Percentiles rank a stretch among this genome's conserved stretches.
phyloP scores from a whole-genome alignment of 1,140 invertebrate genomes.

The Philaenus spumarius region DNA sequence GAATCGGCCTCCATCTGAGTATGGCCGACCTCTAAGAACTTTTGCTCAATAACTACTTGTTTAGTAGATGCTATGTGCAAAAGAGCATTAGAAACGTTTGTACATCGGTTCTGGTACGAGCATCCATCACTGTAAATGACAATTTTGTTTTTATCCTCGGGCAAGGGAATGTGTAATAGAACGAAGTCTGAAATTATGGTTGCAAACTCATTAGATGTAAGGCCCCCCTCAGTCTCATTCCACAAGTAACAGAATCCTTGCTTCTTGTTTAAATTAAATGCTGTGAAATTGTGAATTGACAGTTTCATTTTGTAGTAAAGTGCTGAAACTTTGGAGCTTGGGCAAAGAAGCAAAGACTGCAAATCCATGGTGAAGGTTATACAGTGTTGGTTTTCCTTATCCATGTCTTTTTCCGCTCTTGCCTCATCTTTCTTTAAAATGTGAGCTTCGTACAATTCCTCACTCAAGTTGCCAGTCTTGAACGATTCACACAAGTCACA shows the following conservation, averaged over 20 bases:
- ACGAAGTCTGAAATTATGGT: conserved; percentile 4
- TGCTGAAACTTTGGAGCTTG: conserved; percentile 5
- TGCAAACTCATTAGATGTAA: conserved; percentile 25
- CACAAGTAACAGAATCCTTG: conserved; percentile 28
- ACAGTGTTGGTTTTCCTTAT: conserved; percentile 20
- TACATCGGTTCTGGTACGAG: conserved; percentile 35
- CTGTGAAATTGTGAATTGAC: conserved; percentile 12
- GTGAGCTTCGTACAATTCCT: conserved; percentile 32
- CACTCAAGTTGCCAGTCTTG: conserved; percentile 33
- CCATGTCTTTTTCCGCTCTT: conserved; percentile 27
- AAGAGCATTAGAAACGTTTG: conserved; percentile 34
- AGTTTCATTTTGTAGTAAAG: conserved; percentile 16
- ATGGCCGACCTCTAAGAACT: conserved; percentile 39
- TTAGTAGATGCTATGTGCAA: conserved; percentile 26
- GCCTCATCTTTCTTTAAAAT: conserved; percentile 28
- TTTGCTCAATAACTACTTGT: conserved; percentile 36
- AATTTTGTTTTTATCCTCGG: conserved; percentile 18
- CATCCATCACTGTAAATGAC: conserved; percentile 36
- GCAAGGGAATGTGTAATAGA: conserved; percentile 2
- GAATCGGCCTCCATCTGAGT: conserved; percentile 41
- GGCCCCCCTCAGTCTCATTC: conserved; percentile 29
- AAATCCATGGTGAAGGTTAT: conserved; percentile 31
- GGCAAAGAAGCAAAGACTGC: conserved; percentile 15
- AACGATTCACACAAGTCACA: conserved; percentile 35
- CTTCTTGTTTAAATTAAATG: conserved; percentile 12